Base-by-base conservation (phyloP, 2,797 vertebrate genomes). In the Malurus leucopterus region DNA sequence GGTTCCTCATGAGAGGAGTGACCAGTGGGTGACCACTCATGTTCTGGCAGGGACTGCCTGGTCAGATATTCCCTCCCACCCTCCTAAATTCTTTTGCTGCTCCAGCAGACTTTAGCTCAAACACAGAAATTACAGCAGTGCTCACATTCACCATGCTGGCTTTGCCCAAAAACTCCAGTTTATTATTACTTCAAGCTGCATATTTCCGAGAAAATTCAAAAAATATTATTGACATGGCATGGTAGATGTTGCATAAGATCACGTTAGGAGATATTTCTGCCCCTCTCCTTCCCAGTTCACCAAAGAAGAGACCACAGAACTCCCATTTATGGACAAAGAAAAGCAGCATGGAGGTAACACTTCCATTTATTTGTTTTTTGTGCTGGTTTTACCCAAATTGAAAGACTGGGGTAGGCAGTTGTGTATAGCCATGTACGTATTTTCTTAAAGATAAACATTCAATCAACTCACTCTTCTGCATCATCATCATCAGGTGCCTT, bases 61-160 rank as follows among this genome's bases (percentile, higher is more conserved):
- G 12, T 24, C 15, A 71, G 14, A 9, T 59, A 11, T 24, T 54
- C 6, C 5, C 20, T 55, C 14, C 32, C 24, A 50, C 3, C 2
- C 4, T 1, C 0, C 12, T 68, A 2, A 59, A 43, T 4, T 57
- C 34, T 59, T 59, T 46, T 32, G 13, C 20, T 40, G 6, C 32
- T 64, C 22, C 69, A 55, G 43, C 11, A 75, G 38, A 23, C 1
- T 3, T 2, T 47, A 50, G 46, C 27, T 51, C 41, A 79, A 75
- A 68, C 8, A 50, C 3, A 63, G 34, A 83, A 55, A 51, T 12
- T 47, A 29, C 24, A 64, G 32, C 23, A 8, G 17, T 27, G 7
- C 12, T 68, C 2, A 1, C 1, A 0, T 21, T 79, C 29, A 16
- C 79, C 43, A 41, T 10, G 11, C 5, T 36, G 36, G 36, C 3